Percentiles rank a stretch among this genome's conserved stretches.
Conservation (phyloP, 2,113 vertebrate species). For the Jaculus jaculus region DNA sequence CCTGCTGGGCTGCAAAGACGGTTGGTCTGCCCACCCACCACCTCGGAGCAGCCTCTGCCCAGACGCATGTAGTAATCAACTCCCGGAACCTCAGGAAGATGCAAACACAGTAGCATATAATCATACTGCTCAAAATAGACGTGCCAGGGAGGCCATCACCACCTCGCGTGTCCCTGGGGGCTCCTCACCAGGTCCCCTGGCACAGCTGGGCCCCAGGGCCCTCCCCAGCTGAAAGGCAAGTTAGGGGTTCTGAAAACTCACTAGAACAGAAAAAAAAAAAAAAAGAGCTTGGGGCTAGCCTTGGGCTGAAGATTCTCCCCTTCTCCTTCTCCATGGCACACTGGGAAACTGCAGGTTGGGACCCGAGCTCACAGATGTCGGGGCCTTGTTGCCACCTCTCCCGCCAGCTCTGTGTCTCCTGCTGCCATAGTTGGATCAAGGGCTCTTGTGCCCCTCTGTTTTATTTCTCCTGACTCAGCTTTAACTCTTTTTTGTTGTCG, state of each 20-base stretch:
- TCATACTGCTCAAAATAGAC: slow-evolving; percentile 71
- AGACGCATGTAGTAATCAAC: slow-evolving; percentile 73
- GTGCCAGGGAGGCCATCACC: slow-evolving; percentile 54
- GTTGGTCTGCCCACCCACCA: slow-evolving; percentile 7
- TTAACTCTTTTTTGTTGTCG: neutral
- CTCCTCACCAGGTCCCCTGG: slow-evolving; percentile 45
- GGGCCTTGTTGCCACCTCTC: neutral
- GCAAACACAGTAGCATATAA: slow-evolving; percentile 75
- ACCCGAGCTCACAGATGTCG: neutral
- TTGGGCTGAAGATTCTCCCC: neutral
- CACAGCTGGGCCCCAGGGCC: neutral
- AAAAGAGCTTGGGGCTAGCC: neutral
- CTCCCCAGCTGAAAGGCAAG: neutral
- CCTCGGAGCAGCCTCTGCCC: slow-evolving; percentile 56
- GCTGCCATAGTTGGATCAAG: neutral
- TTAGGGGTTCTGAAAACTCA: neutral
- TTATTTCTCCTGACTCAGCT: neutral
- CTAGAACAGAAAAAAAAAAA: neutral
- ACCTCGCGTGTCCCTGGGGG: slow-evolving; percentile 57
- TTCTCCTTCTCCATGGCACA: neutral
- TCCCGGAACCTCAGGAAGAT: slow-evolving; percentile 71
- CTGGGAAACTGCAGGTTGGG: neutral
- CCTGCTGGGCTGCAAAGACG: slow-evolving; percentile 36
- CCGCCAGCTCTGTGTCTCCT: neutral
- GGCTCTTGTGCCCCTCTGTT: neutral